A percentile compares a stretch with the other conserved stretches of the same genome.
These are phyloP conservation scores for Myrmecobius fasciatus DNA, from an alignment of 2,113 vertebrate species.

Conservation along the genomic window DNA sequence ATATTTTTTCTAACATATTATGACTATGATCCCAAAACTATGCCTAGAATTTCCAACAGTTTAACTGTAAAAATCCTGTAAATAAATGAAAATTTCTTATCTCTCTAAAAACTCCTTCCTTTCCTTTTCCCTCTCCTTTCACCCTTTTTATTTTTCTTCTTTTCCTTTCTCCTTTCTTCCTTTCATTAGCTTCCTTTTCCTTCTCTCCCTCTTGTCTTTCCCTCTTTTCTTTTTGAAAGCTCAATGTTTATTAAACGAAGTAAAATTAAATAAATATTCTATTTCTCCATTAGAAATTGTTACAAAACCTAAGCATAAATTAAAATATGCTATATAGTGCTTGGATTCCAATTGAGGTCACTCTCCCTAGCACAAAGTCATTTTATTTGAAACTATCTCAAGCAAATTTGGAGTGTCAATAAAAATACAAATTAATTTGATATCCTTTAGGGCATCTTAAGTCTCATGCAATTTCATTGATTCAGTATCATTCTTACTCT, in stretches of 20 bases:
- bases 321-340: not conserved
- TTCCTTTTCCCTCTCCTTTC: not conserved
- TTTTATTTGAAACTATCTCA: not conserved
- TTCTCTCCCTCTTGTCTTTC: not conserved
- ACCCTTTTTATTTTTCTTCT: not conserved
- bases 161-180: not conserved
- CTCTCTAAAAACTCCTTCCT: not conserved
- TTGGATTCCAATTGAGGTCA: not conserved
- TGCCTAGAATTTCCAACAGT: not conserved
- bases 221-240: not conserved
- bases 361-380: not conserved
- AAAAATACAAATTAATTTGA: slow-evolving; percentile 32
- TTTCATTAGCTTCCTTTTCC: not conserved
- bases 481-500: not conserved
- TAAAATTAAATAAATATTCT: not conserved
- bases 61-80: not conserved
- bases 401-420: slow-evolving; percentile 21
- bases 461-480: not conserved
- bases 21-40: not conserved
- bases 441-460: not conserved
- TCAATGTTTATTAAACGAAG: not conserved
- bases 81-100: not conserved
- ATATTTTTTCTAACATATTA: not conserved
- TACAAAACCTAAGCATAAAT: not conserved
- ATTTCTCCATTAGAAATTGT: not conserved